Evolutionary conservation across 1,140 invertebrate species (phyloP), one percentile per base, ranked within the genome.

Genomic region (Leptonema lineaticorne): DNA sequence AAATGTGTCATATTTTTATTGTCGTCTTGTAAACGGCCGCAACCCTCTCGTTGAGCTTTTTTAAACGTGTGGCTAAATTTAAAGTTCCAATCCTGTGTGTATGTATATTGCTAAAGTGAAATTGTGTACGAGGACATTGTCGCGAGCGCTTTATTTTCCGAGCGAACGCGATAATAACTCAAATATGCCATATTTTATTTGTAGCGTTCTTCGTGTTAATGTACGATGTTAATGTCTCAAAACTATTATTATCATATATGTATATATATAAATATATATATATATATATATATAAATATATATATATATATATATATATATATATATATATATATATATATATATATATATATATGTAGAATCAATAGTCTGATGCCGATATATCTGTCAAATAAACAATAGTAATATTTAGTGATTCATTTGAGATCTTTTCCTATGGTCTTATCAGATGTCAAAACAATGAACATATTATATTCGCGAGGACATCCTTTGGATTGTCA

Each of bases 1-100:
- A 58, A 28, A 58, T 58, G 56, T 58, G 56, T 58, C 56, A 58
- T 58, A 7, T 58, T 58, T 58, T 58, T 58, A 58, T 58, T 26
- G 28, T 27, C 24, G 48, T 7, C 56, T 5, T 18, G 26, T 29
- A 58, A 58, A 58, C n/a, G n/a, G n/a, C n/a, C n/a, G 29, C 24
- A 22, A 58, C 24, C 56, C 56, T 26, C 56, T 26, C 29, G 37
- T 41, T 9, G 11, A 4, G 37, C 37, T 41, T 16, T 41, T 41
- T 41, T 41, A 14, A 41, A 4, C 37, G 11, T 16, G 9, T 1
- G 48, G 20, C 24, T 27, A 53, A 53, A 27, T 53, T 22, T 53
- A 22, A 53, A 37, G 33, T 37, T 37, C 33, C n/a, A 37, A n/a
- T 37, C 33, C 7, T 8, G n/a, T 37, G n/a, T 7, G n/a, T 37